Evolutionary conservation across 2,888 invertebrate species (phyloP), one percentile per base, ranked within the genome.

Genomic region (Caenorhabditis sp.): DNA sequence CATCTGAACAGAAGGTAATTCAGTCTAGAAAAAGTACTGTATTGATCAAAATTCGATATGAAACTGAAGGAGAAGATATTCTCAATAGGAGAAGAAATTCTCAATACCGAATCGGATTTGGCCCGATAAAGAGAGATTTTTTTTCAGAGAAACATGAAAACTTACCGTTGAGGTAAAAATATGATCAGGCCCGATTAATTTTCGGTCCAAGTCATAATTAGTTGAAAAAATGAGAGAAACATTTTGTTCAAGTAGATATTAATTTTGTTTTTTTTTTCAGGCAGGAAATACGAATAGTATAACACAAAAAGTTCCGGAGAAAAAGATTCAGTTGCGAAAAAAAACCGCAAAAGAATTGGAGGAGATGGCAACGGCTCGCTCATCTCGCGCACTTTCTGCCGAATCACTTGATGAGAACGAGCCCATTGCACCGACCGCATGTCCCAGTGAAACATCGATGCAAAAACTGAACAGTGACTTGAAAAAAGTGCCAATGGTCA

Each of bases 321-420:
- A 61, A 24, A 21, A 50, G 19, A 58, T 58, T 58, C 58, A 59
- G 23, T 21, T 59, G 14, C 5, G 59, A 59, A 59, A 59, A 49
- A 59, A 59, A 59, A 49, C 43, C 1, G 24, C 49, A 14, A 43
- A 49, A 49, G 59, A 59, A 59, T 23, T 59, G 23, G 59, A 59
- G 49, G 59, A 59, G 24, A 59, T 59, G 59, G 59, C 59, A 5
- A 59, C 59, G 14, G 59, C 59, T 26, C 24, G 17, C 4, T 2
- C 14, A 14, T 10, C 8, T n/a, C 24, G 37, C n/a, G n/a, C 17
- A 37, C 6, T 19, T 4, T 59, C 59, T 6, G 37, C 43, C 23
- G 59, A 59, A 59, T 59, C 59, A 17, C 14, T 23, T 3, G 59
- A 59, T 59, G 58, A 58, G 17, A 12, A 26, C 5, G 59, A 59